Base-by-base conservation (phyloP, 2,888 invertebrate genomes). In the Pelosia muscerda region DNA sequence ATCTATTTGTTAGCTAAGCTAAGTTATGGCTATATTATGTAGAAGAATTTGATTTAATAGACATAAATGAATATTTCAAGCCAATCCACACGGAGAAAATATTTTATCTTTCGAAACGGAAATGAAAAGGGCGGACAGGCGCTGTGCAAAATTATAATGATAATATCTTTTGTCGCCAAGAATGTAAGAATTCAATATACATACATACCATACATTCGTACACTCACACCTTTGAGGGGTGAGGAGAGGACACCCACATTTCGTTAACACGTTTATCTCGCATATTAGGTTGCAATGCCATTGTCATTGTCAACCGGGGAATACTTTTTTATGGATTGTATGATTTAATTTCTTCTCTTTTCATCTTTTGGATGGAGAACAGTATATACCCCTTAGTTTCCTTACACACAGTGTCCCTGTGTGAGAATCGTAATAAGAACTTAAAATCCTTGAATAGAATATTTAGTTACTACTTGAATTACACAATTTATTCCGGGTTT, bases 31-130 rank as follows among this genome's bases (percentile, higher is more conserved):
- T n/a, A n/a, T n/a, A n/a, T n/a, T n/a, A n/a, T n/a, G n/a, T n/a
- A n/a, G n/a, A 59, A 31, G 9, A 56, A 26, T 28, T n/a, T 49
- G 8, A 49, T 49, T n/a, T n/a, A 26, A 26, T 8, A 55, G 25
- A 55, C 63, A 64, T 67, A 66, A 66, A 66, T n/a, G n/a, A 49
- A 49, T 49, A 15, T 49, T 68, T 61, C 38, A 63, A 56, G 31
- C 15, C 71, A 63, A 71, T 64, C 53, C 34, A 59, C 66, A 69
- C 71, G 28, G 61, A 65, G 63, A 68, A 61, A 65, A 66, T 68
- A 55, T 65, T 38, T 63, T 74, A 72, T 77, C 78, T 63, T 68
- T 74, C 72, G 74, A 74, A 82, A 75, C 69, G 73, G 76, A 77
- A 76, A 79, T 77, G 77, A 75, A 82, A 71, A 74, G 70, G 69